These are phyloP conservation scores for Haemorhous mexicanus DNA, from an alignment of 2,113 vertebrate genomes.

Conservation along the genomic window DNA sequence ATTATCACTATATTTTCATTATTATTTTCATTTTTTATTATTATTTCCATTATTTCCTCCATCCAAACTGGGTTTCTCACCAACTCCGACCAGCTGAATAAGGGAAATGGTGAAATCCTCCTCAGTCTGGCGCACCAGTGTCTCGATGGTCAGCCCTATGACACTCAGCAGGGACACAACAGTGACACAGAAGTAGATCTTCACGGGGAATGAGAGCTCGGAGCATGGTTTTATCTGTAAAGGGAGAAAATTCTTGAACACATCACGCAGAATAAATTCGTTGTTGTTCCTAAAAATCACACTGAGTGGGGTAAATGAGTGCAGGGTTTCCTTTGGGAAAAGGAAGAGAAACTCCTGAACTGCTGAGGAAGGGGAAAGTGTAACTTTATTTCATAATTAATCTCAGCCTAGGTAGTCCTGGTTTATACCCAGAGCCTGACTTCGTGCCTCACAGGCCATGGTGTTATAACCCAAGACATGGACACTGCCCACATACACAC, in stretches of 20 bases:
- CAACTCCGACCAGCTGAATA: slow-evolving; percentile 80
- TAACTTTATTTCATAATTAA: neutral
- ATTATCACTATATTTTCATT: neutral
- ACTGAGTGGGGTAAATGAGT: neutral
- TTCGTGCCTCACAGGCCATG: neutral
- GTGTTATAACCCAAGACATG: accelerated
- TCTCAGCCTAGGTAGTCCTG: neutral
- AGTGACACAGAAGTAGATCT: slow-evolving; percentile 79
- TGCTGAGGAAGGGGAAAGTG: neutral
- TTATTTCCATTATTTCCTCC: neutral
- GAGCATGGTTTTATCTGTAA: slow-evolving; percentile 80
- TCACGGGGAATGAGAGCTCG: slow-evolving; percentile 75
- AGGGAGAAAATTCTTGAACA: neutral
- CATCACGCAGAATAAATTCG: accelerated
- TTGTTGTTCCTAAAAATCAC: neutral
- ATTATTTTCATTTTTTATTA: neutral
- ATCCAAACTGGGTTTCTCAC: slow-evolving; percentile 64
- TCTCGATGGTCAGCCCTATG: slow-evolving; percentile 75
- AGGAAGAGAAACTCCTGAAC: neutral
- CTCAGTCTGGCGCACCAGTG: slow-evolving; percentile 68
- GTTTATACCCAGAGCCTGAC: neutral
- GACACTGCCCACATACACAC: accelerated
- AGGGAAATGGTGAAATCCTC: slow-evolving; percentile 83
- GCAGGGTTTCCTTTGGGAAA: neutral
- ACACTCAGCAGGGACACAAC: slow-evolving; percentile 76